Evolutionary conservation across 2,797 vertebrate species (phyloP).

Genomic region (Gallinago nigripennis): DNA sequence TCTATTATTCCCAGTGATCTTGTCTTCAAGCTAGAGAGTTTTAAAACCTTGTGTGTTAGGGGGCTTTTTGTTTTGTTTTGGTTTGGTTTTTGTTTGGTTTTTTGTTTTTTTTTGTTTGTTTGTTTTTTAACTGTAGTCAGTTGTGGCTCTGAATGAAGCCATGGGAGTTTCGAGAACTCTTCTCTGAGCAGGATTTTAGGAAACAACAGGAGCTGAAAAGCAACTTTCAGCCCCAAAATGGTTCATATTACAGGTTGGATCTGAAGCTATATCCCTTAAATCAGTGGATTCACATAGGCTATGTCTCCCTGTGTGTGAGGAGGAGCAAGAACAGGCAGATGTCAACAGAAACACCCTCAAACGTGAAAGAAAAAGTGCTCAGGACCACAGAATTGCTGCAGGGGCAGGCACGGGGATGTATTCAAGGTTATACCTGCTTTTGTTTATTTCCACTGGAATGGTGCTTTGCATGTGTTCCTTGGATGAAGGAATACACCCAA

Average conservation of each 20-base stretch:
- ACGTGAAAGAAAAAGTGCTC: neutral
- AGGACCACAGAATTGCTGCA: neutral
- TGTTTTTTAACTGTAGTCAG: accelerated
- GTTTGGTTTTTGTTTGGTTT: neutral
- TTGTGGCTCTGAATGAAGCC: neutral
- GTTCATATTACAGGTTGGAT: neutral
- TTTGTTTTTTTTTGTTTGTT: neutral
- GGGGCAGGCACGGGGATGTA: neutral
- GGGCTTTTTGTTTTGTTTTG: neutral
- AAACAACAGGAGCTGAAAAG: neutral
- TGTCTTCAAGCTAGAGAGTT: neutral
- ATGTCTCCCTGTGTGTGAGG: neutral
- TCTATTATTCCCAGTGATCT: neutral
- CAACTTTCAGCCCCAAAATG: neutral
- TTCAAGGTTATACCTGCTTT: neutral
- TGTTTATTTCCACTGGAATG: neutral
- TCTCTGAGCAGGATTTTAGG: neutral
- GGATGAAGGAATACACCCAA: neutral
- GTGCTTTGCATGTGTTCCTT: neutral
- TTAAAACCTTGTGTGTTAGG: neutral
- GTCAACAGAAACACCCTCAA: neutral
- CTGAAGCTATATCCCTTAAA: neutral
- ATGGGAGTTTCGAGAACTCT: neutral
- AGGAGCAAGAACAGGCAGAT: neutral
- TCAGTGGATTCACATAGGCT: neutral